Conservation (phyloP, 2,797 vertebrate species). For the Smutsia gigantea region DNA sequence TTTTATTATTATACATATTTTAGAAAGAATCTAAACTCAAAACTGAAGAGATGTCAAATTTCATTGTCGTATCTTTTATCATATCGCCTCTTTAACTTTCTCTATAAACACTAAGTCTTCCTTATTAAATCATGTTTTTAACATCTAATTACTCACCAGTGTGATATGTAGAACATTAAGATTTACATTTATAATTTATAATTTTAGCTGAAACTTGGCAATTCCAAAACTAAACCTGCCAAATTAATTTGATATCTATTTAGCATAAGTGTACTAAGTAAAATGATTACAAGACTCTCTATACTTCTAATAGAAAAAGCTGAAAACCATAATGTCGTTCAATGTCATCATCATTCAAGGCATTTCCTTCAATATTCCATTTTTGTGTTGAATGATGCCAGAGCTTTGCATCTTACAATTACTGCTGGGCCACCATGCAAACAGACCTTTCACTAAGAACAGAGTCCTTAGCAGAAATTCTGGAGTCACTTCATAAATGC, state of each 20-base stretch:
- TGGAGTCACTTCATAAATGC: not conserved
- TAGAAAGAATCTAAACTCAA: not conserved
- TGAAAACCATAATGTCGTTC: conserved; percentile 22
- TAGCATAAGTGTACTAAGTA: conserved; percentile 21
- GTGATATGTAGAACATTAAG: conserved; percentile 35
- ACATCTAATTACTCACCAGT: conserved; percentile 1
- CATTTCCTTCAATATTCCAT: not conserved
- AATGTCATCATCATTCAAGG: not conserved
- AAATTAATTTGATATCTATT: conserved; percentile 39
- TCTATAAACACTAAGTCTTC: conserved; percentile 44
- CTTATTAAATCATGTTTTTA: conserved; percentile 37
- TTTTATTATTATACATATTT: not conserved
- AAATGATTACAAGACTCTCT: conserved; percentile 38
- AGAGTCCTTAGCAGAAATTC: not conserved
- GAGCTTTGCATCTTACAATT: not conserved
- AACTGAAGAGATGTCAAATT: not conserved
- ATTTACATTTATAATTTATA: conserved; percentile 55
- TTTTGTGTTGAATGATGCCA: not conserved
- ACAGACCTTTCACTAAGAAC: not conserved
- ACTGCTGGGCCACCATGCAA: not conserved
- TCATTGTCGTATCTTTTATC: not conserved
- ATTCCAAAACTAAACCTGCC: conserved; percentile 13
- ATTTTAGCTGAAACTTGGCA: conserved; percentile 61
- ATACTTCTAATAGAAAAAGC: conserved; percentile 23
- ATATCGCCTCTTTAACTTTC: conserved; percentile 2